Evolutionary conservation across 2,113 vertebrate species (phyloP).

Genomic region (Phyllostomus hastatus): DNA sequence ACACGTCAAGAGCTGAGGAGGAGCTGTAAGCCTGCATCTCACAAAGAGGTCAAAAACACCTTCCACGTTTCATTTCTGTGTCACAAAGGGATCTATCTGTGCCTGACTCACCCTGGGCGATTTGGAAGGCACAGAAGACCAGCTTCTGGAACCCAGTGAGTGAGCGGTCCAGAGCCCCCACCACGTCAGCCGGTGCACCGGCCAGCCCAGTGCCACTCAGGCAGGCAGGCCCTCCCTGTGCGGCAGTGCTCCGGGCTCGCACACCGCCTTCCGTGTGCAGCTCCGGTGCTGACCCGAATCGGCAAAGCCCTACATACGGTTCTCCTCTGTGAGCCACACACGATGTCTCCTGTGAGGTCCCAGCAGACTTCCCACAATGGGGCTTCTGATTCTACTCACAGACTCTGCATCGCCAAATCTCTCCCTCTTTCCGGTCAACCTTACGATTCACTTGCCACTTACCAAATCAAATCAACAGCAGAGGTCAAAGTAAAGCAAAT

Average conservation of each 20-base stretch:
- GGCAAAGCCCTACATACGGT: background rate
- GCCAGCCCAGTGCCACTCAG: background rate
- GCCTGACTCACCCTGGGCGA: background rate
- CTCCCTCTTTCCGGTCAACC: background rate
- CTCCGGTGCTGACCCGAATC: background rate
- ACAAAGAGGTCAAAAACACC: background rate
- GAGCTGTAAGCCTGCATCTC: background rate
- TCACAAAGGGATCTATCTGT: background rate
- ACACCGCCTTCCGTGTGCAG: background rate
- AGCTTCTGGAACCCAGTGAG: background rate
- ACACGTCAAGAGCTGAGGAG: background rate
- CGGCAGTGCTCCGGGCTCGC: background rate
- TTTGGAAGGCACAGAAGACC: background rate
- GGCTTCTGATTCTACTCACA: background rate
- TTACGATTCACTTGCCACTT: background rate
- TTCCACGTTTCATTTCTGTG: background rate
- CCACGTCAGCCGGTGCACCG: background rate
- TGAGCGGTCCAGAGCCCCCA: background rate
- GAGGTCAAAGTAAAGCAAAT: background rate
- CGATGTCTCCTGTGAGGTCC: background rate
- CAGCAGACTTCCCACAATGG: background rate
- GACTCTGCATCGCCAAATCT: background rate
- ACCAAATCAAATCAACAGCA: constrained; percentile 7
- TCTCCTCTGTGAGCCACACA: background rate
- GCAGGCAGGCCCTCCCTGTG: background rate